phyloP scores from a whole-genome alignment of 1,140 invertebrate species.

The Heliothis virescens region DNA sequence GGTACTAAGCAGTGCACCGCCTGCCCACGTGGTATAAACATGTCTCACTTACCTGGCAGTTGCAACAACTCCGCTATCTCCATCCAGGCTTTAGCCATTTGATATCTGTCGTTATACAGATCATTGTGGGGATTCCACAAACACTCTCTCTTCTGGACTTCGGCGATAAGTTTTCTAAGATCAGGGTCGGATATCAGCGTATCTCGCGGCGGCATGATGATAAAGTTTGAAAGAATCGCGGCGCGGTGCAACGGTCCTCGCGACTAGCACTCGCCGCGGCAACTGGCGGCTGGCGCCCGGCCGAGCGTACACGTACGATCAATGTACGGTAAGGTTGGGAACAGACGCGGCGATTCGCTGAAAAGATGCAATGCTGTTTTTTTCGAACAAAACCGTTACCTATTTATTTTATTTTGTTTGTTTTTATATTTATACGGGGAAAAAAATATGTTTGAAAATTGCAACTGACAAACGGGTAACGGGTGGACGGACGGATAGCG shows the following conservation, averaged over 20 bases:
- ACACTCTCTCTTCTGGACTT: slow-evolving; percentile 59
- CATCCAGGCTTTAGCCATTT: slow-evolving; percentile 55
- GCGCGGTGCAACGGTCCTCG: slow-evolving; percentile 45
- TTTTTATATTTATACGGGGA: too few relatives aligned
- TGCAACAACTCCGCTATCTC: slow-evolving; percentile 54
- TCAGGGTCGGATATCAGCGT: slow-evolving; percentile 37
- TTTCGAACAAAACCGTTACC: too few relatives aligned
- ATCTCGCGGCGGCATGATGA: slow-evolving; percentile 15
- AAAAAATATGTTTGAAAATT: too few relatives aligned
- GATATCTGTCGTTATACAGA: slow-evolving; percentile 59
- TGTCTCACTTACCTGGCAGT: slow-evolving; percentile 53
- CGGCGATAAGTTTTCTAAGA: slow-evolving; percentile 55
- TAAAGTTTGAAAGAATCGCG: slow-evolving; percentile 38
- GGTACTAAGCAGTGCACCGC: background rate
- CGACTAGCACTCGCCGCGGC: slow-evolving; percentile 53
- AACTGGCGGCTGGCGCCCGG: slow-evolving; percentile 54
- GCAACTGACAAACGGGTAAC: too few relatives aligned
- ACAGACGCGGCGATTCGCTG: slow-evolving; percentile 20
- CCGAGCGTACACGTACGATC: slow-evolving; percentile 48
- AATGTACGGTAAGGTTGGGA: slow-evolving; percentile 22
- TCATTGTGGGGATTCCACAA: slow-evolving; percentile 64
- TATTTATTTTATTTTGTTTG: too few relatives aligned
- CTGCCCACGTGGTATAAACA: slow-evolving; percentile 7
- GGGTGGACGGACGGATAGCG: too few relatives aligned
- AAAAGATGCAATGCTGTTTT: background rate